Percentiles rank a stretch among this genome's conserved stretches.
phyloP scores from a whole-genome alignment of 2,113 vertebrate genomes.

The Eretmochelys imbricata region DNA sequence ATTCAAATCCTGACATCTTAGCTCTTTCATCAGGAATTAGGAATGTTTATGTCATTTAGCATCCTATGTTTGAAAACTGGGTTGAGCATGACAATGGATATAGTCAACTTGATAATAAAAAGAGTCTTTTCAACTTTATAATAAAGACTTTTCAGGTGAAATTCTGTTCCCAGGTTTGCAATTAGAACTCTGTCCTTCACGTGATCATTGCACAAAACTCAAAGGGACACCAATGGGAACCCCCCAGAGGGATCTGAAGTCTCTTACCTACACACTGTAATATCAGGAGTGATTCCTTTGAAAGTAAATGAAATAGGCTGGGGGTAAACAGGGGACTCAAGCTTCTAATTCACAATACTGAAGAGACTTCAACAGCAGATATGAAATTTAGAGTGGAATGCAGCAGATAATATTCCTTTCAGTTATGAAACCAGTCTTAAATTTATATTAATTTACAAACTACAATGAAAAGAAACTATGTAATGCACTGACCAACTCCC shows the following conservation, averaged over 20 bases:
- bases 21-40: background rate
- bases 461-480: background rate
- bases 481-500: background rate
- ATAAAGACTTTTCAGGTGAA: too few relatives aligned
- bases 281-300: background rate
- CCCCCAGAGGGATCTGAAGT: background rate
- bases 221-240: background rate
- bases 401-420: background rate
- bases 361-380: background rate
- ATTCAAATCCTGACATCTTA: too few relatives aligned
- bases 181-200: background rate
- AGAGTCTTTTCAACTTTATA: background rate
- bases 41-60: background rate
- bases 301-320: background rate
- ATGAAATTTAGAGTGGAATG: background rate
- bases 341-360: background rate
- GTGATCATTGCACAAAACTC: background rate
- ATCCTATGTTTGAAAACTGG: background rate
- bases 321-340: background rate
- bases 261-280: background rate
- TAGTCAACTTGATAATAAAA: background rate
- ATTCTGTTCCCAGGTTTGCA: background rate
- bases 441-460: slow-evolving; percentile 2
- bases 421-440: background rate
- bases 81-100: too few relatives aligned